Percentiles rank a stretch among this genome's conserved stretches.
Conservation (phyloP, 2,888 invertebrate genomes). For the Scotopteryx bipunctaria region DNA sequence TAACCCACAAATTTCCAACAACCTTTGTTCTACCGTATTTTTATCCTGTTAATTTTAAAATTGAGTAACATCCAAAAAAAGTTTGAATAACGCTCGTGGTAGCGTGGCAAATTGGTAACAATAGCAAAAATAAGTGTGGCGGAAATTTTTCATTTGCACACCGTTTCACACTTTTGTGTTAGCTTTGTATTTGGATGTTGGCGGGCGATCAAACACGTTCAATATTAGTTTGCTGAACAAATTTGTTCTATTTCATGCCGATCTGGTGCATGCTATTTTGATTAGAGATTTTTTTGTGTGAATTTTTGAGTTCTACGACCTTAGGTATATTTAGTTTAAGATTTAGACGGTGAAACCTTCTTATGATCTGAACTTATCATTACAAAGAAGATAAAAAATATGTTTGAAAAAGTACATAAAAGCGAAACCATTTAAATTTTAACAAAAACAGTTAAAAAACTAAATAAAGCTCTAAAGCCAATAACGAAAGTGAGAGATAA, state of each 20-base stretch:
- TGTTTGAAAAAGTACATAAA: background rate
- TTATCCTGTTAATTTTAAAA: conserved; percentile 19
- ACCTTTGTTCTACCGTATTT: conserved; percentile 2
- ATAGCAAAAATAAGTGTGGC: conserved; percentile 67
- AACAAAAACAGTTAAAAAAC: conserved; percentile 20
- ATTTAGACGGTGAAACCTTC: no score
- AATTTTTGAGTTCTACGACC: background rate
- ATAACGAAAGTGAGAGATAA: conserved; percentile 26
- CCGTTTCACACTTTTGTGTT: conserved; percentile 73
- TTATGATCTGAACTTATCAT: no score
- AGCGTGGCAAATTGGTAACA: conserved; percentile 70
- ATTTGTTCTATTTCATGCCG: conserved; percentile 20
- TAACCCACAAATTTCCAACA: background rate
- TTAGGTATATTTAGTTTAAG: no score
- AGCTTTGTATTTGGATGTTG: conserved; percentile 61
- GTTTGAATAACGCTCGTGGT: conserved; percentile 46
- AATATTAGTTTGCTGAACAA: conserved; percentile 34
- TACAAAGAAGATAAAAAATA: no score
- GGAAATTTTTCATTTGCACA: conserved; percentile 77
- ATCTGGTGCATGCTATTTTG: conserved; percentile 1
- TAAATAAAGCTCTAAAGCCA: conserved; percentile 20
- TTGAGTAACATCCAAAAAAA: conserved; percentile 32
- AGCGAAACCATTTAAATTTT: conserved; percentile 6
- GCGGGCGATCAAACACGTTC: conserved; percentile 33
- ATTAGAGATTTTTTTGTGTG: background rate